These are phyloP conservation scores for Perca schrenkii DNA, from an alignment of 2,113 vertebrate genomes.

Conservation along the genomic window DNA sequence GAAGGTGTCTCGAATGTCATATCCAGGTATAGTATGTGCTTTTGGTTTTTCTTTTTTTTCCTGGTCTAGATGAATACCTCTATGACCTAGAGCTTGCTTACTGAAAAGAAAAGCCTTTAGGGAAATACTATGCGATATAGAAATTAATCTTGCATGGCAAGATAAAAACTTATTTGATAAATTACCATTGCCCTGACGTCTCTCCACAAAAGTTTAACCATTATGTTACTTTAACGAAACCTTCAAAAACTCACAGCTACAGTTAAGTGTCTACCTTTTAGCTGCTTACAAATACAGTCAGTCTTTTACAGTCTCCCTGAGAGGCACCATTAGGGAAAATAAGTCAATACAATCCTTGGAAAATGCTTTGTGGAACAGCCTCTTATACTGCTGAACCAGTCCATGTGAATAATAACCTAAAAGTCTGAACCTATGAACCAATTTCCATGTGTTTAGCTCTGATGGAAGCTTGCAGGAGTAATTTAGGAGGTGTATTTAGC, in stretches of 20 bases:
- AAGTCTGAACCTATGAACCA: constrained; percentile 66
- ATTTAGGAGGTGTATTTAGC: constrained; percentile 62
- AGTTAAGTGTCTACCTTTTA: constrained; percentile 76
- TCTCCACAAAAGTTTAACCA: constrained; percentile 76
- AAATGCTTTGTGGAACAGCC: constrained; percentile 67
- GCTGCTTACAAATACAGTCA: constrained; percentile 64
- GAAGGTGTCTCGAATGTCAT: constrained; percentile 36
- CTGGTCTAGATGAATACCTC: constrained; percentile 60
- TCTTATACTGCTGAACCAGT: constrained; percentile 58
- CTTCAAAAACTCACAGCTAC: constrained; percentile 68
- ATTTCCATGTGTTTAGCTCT: constrained; percentile 53
- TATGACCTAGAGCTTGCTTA: constrained; percentile 76
- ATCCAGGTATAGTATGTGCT: constrained; percentile 13
- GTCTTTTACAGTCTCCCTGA: constrained; percentile 59
- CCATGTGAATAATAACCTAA: constrained; percentile 63
- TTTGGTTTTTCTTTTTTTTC: constrained; percentile 33
- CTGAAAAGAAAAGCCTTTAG: constrained; percentile 80
- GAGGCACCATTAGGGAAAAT: constrained; percentile 81
- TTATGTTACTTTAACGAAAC: constrained; percentile 84
- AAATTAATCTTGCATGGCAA: constrained; percentile 84
- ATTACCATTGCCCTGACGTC: constrained; percentile 80
- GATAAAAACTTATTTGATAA: constrained; percentile 84
- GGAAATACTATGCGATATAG: constrained; percentile 80
- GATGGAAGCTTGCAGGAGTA: constrained; percentile 49
- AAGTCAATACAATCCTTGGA: constrained; percentile 79